phyloP scores from a whole-genome alignment of 2,113 vertebrate genomes.

The Albula glossodonta region DNA sequence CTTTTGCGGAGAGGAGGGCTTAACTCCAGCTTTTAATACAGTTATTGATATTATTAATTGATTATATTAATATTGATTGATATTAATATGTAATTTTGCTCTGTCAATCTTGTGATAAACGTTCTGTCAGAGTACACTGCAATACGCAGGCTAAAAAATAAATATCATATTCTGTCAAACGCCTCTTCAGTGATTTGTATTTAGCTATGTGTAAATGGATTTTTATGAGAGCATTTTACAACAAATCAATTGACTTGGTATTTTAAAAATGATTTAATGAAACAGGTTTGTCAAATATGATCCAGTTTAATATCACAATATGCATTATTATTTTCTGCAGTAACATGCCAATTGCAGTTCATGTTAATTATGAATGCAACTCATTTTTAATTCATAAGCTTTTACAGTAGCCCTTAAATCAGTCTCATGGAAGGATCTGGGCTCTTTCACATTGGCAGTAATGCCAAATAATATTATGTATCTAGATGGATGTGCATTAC shows the following conservation, averaged over 20 bases:
- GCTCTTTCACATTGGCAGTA: too few species aligned
- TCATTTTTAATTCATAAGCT: too few species aligned
- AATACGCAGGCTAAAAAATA: not conserved
- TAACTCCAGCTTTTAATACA: conserved; percentile 73
- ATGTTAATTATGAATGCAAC: too few species aligned
- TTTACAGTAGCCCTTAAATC: too few species aligned
- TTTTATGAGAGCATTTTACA: not conserved
- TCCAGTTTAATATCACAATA: not conserved
- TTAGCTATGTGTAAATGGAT: not conserved
- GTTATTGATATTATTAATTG: too few species aligned
- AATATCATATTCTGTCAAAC: not conserved
- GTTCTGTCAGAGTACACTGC: not conserved
- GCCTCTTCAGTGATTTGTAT: not conserved
- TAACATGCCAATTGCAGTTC: too few species aligned
- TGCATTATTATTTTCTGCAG: too few species aligned
- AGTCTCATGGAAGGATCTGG: too few species aligned
- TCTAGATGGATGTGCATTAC: too few species aligned
- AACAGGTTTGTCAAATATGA: not conserved
- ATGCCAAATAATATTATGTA: too few species aligned
- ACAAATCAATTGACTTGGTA: not conserved
- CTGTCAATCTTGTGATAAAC: not conserved
- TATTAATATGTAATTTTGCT: conserved; percentile 40
- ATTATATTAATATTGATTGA: too few species aligned
- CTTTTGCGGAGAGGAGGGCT: conserved; percentile 54
- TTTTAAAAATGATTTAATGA: not conserved